phyloP scores from a whole-genome alignment of 2,888 invertebrate species.

The Cryptus viduatorius region DNA sequence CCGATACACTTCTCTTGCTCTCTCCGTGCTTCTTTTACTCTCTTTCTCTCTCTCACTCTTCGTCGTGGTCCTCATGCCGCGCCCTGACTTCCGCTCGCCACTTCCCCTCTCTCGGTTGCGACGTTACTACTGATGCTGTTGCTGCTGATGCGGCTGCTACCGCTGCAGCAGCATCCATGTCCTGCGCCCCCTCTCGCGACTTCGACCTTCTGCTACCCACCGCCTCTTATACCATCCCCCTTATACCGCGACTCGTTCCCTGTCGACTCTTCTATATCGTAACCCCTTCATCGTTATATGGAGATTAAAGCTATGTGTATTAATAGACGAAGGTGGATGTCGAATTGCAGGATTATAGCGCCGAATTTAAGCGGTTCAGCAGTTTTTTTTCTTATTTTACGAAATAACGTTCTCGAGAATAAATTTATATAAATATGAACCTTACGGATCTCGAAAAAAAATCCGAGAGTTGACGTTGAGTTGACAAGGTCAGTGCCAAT shows the following conservation, averaged over 20 bases:
- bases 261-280: not conserved
- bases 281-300: not conserved
- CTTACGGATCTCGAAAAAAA: no score
- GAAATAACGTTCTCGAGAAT: no score
- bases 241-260: not conserved
- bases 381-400: no score
- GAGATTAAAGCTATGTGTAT: not conserved
- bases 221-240: conserved; percentile 42
- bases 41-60: conserved; percentile 56
- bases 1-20: conserved; percentile 31
- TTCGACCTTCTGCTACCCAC: conserved; percentile 58
- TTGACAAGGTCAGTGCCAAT: no score
- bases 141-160: conserved; percentile 35
- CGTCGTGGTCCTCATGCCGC: conserved; percentile 70
- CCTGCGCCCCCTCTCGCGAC: conserved; percentile 57
- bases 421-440: no score
- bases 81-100: conserved; percentile 70
- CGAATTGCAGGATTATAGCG: not conserved
- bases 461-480: no score
- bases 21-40: conserved; percentile 71
- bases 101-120: conserved; percentile 73
- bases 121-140: conserved; percentile 48
- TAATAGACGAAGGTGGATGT: not conserved
- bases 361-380: no score
- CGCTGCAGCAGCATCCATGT: conserved; percentile 44